Base-by-base conservation (phyloP, 2,888 invertebrate genomes). In the Sarcophaga rosellei region DNA sequence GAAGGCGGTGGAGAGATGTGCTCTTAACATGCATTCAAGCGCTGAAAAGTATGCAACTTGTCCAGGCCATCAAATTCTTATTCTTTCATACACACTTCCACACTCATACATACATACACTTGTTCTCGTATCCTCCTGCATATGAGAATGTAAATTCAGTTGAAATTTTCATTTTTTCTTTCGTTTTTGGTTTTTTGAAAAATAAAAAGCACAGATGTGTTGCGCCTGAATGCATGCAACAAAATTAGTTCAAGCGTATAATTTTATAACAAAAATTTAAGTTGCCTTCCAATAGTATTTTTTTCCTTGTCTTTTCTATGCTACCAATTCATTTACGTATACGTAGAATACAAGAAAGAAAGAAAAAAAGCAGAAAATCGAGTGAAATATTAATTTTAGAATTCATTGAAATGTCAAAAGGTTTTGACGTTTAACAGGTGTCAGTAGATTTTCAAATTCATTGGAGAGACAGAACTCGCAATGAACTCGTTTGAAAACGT, bases 11-110 rank as follows among this genome's bases (percentile, higher is more conserved):
- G 21, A 69, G 65, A 59, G 78, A 62, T 53, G 17, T 53, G 53
- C 69, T 63, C 74, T 84, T 70, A 57, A 21, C 45, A 84, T 70
- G 25, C 75, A 79, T 25, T 84, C 45, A 74, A 79, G 84, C 74
- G 74, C 79, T 70, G 20, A 59, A 79, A 84, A 75, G 74, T 84
- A 84, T 84, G 78, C 75, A 84, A 70, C 74, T 65, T 84, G 84
- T 75, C 84, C 84, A 75, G 73, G 78, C 74, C 45, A 79, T 79
- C 83, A 79, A 79, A 74, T 79, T 81, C 17, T 17, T 53, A 12
- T 15, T 15, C 53, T 53, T 53, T 15, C 17, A 53, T 15, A 53
- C 17, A 53, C 17, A 53, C 1, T 15, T 5, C 4, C 53, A 15
- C 15, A 15, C 53, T 47, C 15, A 12, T 17, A 3, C 17, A 4